Conservation (phyloP, 2,888 invertebrate species). For the Drosophila bunnanda region DNA sequence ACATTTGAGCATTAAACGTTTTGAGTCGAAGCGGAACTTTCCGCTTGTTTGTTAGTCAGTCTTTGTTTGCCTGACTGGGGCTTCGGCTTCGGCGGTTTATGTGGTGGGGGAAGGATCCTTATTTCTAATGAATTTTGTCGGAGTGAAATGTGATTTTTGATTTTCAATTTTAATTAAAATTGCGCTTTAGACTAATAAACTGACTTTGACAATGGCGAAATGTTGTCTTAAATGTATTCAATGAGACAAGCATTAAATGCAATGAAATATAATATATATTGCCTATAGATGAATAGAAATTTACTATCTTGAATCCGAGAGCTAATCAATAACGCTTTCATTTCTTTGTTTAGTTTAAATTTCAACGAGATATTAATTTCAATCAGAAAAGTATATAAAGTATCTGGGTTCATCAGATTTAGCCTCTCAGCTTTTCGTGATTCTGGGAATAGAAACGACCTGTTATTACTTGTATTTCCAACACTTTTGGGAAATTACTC, state of each 20-base stretch:
- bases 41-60: constrained; percentile 25
- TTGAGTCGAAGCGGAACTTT: constrained; percentile 28
- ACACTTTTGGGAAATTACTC: constrained; percentile 2
- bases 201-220: neutral
- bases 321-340: too few species aligned
- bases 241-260: neutral
- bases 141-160: constrained; percentile 1
- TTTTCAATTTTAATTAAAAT: constrained; percentile 7
- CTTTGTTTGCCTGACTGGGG: constrained; percentile 31
- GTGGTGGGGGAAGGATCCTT: neutral
- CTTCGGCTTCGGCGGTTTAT: constrained; percentile 18
- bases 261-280: neutral
- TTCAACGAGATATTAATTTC: neutral
- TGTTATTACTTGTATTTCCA: constrained; percentile 4
- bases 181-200: neutral
- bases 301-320: too few species aligned
- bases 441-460: neutral
- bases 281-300: neutral
- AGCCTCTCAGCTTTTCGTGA: neutral
- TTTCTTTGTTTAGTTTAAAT: neutral
- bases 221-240: too few species aligned
- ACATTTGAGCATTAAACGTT: constrained; percentile 54
- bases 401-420: neutral
- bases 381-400: neutral
- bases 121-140: constrained; percentile 25